phyloP scores from a whole-genome alignment of 2,888 invertebrate species.

The Lasioglossum morio region DNA sequence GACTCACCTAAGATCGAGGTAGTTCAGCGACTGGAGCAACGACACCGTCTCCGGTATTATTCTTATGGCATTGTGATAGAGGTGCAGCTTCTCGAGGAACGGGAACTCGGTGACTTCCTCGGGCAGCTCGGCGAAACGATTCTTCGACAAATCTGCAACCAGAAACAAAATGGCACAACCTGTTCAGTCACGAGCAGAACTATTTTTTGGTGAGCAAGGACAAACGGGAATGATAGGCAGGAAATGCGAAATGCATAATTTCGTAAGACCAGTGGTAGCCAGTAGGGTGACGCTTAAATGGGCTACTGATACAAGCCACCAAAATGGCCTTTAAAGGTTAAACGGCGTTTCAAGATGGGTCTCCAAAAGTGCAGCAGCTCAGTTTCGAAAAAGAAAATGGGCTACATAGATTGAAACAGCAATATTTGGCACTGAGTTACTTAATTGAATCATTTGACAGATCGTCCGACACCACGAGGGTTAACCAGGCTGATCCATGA shows the following conservation, averaged over 20 bases:
- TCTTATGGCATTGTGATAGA: slow-evolving; percentile 96
- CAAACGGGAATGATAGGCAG: background rate
- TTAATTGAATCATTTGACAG: background rate
- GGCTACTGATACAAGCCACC: no score
- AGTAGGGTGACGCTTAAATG: no score
- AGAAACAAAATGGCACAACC: slow-evolving; percentile 59
- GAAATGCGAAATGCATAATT: background rate
- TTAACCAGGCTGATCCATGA: background rate
- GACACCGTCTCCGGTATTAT: slow-evolving; percentile 94
- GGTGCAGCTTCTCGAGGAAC: slow-evolving; percentile 94
- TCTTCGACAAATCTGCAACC: slow-evolving; percentile 92
- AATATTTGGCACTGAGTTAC: background rate
- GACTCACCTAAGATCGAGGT: slow-evolving; percentile 93
- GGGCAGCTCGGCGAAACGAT: slow-evolving; percentile 95
- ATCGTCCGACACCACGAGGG: background rate
- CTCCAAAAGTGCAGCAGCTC: no score
- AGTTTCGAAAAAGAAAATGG: no score
- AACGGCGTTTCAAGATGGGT: no score
- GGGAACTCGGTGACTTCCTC: slow-evolving; percentile 94
- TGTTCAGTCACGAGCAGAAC: background rate
- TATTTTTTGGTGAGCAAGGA: background rate
- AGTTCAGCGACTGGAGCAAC: slow-evolving; percentile 93
- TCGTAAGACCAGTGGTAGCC: no score
- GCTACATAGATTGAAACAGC: no score
- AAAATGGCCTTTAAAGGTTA: no score